Evolutionary conservation across 92 coral and sea anemone genomes (phyloP), one percentile per base, ranked within the genome.

Genomic region (Metridium senile): DNA sequence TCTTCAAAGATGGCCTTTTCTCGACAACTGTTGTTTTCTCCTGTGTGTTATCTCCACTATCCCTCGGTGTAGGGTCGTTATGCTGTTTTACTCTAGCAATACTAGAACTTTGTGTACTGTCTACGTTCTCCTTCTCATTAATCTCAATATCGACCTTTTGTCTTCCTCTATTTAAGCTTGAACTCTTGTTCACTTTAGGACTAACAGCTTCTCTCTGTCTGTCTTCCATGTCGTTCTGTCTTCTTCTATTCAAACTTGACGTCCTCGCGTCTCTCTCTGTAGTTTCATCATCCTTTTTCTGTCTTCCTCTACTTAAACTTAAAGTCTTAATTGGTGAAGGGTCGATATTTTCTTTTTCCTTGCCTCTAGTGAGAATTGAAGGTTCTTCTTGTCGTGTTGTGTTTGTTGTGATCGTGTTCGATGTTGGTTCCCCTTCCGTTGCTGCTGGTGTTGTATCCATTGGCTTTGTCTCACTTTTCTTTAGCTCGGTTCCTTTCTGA

Each of bases 391-490:
- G 45, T 58, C 25, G 18, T 22, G 16, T 63, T 3, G 22, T 53
- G 51, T 57, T 79, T 19, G 76, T 58, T 0, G 84, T 79, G 10
- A 54, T 75, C 9, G 76, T 68, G 66, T 79, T 68, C 26, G 68
- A 49, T 34, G 84, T 79, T 27, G 84, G 31, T 51, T 74, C 70
- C 13, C 53, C 82, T 52, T 65, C 67, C 1, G 80, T 74, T 0
- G 58, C 28, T 39, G 85, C 70, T 26, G 79, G 76, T 0, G 82
- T 61, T 27, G 71, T 62, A 26, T 86, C 83, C 58, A 54, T 56
- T 25, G 74, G 39, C 20, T 75, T 74, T n/a, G n/a, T 46, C 21
- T 59, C 70, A 31, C 75, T 76, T 63, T 35, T 73, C n/a, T 79
- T 78, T 43, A 17, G 47, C 46, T 74, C 84, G 19, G 43, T 43